Conservation (phyloP, 2,888 invertebrate species). For the Epicampocera succincta region DNA sequence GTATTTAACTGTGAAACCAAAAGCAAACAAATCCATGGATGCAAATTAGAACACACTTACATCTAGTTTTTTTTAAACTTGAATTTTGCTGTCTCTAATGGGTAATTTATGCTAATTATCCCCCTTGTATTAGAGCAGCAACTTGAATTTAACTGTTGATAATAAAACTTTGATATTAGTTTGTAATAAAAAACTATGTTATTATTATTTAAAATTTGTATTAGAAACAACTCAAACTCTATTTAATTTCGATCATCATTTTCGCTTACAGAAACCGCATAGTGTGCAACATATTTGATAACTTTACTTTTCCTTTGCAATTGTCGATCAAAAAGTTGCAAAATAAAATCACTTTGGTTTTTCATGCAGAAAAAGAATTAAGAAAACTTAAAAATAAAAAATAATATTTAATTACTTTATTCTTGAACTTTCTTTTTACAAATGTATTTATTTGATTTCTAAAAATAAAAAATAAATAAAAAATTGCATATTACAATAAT, state of each 20-base stretch:
- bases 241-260: neutral
- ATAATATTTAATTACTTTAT: too few species aligned
- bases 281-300: too few species aligned
- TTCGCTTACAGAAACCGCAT: too few species aligned
- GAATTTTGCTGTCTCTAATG: conserved; percentile 56
- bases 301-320: too few species aligned
- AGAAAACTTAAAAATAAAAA: too few species aligned
- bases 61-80: conserved; percentile 48
- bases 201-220: conserved; percentile 46
- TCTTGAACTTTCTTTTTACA: too few species aligned
- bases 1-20: conserved; percentile 9
- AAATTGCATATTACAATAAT: too few species aligned
- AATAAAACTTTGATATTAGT: conserved; percentile 80
- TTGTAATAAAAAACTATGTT: conserved; percentile 72
- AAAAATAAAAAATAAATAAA: too few species aligned
- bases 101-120: neutral
- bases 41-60: conserved; percentile 38
- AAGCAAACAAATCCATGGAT: conserved; percentile 45
- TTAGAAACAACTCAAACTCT: neutral
- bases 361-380: too few species aligned
- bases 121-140: conserved; percentile 1
- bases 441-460: too few species aligned
- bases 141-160: conserved; percentile 79
- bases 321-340: too few species aligned
- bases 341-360: too few species aligned